Evolutionary conservation across 2,888 invertebrate species (phyloP).

Genomic region (Allygus modestus): DNA sequence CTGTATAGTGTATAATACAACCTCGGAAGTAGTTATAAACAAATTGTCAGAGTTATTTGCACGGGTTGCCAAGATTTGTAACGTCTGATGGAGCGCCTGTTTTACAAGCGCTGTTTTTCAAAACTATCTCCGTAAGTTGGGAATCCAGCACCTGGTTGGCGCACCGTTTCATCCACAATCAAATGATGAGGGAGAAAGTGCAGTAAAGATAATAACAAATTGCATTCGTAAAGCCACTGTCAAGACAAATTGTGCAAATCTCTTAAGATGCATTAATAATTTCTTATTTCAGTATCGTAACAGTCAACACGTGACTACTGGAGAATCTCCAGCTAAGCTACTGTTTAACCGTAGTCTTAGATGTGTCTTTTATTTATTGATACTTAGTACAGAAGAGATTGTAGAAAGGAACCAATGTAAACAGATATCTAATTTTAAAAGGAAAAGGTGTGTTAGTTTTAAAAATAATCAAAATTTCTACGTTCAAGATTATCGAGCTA

Average conservation of each 20-base stretch:
- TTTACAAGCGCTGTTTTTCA: constrained; percentile 5
- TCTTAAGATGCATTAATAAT: neutral
- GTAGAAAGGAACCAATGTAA: neutral
- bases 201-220: too few species aligned
- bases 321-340: neutral
- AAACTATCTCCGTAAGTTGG: neutral
- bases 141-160: too few species aligned
- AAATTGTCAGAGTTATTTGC: neutral
- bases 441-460: neutral
- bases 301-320: neutral
- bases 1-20: neutral
- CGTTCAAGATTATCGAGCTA: neutral
- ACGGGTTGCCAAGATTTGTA: neutral
- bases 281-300: neutral
- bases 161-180: too few species aligned
- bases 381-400: neutral
- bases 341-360: neutral
- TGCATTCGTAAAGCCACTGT: too few species aligned
- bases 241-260: neutral
- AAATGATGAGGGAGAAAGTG: too few species aligned
- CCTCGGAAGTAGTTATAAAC: neutral
- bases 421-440: neutral
- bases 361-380: neutral
- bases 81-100: neutral
- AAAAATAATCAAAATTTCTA: neutral